Evolutionary conservation across 2,797 vertebrate species (phyloP), one percentile per base, ranked within the genome.

Genomic region (Spondyliosoma cantharus): DNA sequence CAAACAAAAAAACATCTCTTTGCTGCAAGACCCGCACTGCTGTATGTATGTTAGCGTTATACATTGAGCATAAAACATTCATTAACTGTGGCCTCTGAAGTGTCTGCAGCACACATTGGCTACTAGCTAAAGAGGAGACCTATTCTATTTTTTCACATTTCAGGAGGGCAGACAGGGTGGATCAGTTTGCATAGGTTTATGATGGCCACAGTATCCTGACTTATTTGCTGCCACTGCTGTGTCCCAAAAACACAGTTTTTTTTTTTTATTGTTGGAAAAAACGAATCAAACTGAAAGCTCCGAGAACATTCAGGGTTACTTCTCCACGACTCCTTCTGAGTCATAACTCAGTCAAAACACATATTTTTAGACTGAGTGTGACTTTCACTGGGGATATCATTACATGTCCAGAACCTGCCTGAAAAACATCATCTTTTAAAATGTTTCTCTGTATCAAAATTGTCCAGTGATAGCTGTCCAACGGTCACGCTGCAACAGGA

Each of bases 121-220:
- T 61, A 37, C 54, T 6, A 66, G 83, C 63, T 80, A 57, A 76
- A 76, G 63, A 78, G 73, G 25, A 84, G 64, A 43, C 53, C 68
- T 57, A 60, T 81, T 86, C 73, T 43, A 43, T 14, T 54, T 74
- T 61, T 91, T 93, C 89, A 90, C 85, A 90, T 90, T 91, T 89
- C 69, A 71, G 57, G 76, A 87, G 81, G 80, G 66, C 76, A 62
- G 73, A 85, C 50, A 56, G 78, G 82, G 53, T 84, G 71, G 87
- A 82, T 90, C 60, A 58, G 81, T 91, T 95, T 95, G 93, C 95
- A 95, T 95, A 95, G 94, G 87, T 90, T 87, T 53, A 70, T 53
- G 32, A 75, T 66, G 80, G 77, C 80, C 69, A 54, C 76, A 71
- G 61, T 19, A 48, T 75, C 66, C 76, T 11, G 50, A 80, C 24